Evolutionary conservation across 2,888 invertebrate species (phyloP), one percentile per base, ranked within the genome.

Genomic region (Omphaloscelis lunosa): DNA sequence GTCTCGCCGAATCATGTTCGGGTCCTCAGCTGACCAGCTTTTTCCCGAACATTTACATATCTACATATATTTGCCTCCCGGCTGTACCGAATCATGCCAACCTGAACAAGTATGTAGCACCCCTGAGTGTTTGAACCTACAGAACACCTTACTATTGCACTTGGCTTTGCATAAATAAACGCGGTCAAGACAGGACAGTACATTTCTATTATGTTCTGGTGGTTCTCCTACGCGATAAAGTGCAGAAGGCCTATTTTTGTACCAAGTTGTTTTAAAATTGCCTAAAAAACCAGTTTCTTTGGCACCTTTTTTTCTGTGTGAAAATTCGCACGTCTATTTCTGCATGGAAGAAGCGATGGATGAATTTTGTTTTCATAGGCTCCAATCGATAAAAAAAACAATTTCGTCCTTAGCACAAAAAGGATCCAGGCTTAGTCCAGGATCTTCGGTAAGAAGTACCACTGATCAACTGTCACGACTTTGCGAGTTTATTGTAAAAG

Each of bases 131-230:
- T 81, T 66, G 48, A 56, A 59, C 59, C 12, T 63, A 83, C 79
- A 56, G 34, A 68, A 66, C 53, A 79, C 53, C 73, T 69, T 79
- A 59, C 51, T 48, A 29, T 66, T 66, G 74, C 72, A 41, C 81
- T 79, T 79, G 75, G 51, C 1, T 63, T 68, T 68, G 80, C 51
- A 69, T 70, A 62, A 70, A 70, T 58, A 71, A 83, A 58, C 20
- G 62, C n/a, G 84, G 84, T 80, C 61, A 69, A 69, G 74, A 41
- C 29, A 62, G 41, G 58, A 79, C 74, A 45, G 65, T 34, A 83
- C 79, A 58, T 84, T 79, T 82, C 69, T 82, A 82, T 83, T 82
- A 82, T 74, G n/a, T 63, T 58, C 34, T 12, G 39, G n/a, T 53
- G 29, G 23, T 12, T 1, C 56, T 27, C 20, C 5, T 41, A 3